These are phyloP conservation scores for Trachurus trachurus DNA, from an alignment of 2,797 vertebrate genomes.

Conservation along the genomic window DNA sequence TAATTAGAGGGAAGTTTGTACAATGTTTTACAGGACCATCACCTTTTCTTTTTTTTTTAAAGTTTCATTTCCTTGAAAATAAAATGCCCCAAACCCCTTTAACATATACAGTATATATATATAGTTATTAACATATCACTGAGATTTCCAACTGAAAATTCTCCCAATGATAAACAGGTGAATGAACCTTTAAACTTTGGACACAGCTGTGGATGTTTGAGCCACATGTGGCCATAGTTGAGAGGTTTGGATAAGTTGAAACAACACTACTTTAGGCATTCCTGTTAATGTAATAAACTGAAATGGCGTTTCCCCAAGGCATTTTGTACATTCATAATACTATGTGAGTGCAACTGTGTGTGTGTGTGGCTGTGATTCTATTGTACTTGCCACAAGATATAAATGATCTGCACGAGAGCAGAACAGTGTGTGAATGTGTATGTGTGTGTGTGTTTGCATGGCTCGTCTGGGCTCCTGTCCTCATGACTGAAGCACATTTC, in stretches of 20 bases:
- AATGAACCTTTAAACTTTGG: slow-evolving; percentile 49
- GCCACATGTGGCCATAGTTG: slow-evolving; percentile 36
- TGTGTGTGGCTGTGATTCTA: slow-evolving; percentile 40
- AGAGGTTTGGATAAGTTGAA: slow-evolving; percentile 43
- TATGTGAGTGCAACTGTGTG: slow-evolving; percentile 45
- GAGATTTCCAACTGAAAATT: slow-evolving; percentile 38
- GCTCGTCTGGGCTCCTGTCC: slow-evolving; percentile 68
- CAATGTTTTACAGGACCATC: slow-evolving; percentile 48
- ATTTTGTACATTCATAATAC: slow-evolving; percentile 84
- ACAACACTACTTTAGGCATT: slow-evolving; percentile 62
- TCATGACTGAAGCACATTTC: slow-evolving; percentile 86
- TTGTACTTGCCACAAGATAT: slow-evolving; percentile 46
- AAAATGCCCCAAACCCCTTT: slow-evolving; percentile 58
- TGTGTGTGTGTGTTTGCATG: slow-evolving; percentile 42
- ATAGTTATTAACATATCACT: slow-evolving; percentile 56
- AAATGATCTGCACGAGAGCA: slow-evolving; percentile 64
- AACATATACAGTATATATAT: slow-evolving; percentile 29
- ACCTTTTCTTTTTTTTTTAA: slow-evolving; percentile 23
- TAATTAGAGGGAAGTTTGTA: slow-evolving; percentile 37
- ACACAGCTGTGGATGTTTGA: slow-evolving; percentile 30
- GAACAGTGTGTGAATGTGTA: slow-evolving; percentile 29
- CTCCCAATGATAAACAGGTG: slow-evolving; percentile 37
- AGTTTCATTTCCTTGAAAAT: slow-evolving; percentile 47
- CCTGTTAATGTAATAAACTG: slow-evolving; percentile 66
- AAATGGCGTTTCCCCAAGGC: slow-evolving; percentile 73